Base-by-base conservation (phyloP, 2,888 invertebrate genomes). In the Cosmorhoe ocellata region DNA sequence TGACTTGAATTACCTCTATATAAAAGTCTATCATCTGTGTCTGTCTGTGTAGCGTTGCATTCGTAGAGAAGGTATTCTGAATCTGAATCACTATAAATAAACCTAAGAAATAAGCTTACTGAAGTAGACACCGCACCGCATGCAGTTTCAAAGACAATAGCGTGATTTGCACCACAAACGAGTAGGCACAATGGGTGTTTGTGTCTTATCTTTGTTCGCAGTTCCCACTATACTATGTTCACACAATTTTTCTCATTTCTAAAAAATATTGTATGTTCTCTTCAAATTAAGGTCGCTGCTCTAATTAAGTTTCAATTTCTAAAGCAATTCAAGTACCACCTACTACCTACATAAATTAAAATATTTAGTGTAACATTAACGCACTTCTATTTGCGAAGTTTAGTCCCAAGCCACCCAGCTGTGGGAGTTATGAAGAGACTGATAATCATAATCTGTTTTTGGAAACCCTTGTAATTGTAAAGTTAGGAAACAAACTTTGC, bases 161-260 rank as follows among this genome's bases (percentile, higher is more conserved):
- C 65, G 74, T 70, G 69, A 73, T 77, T 78, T 79, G 73, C 79
- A 74, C 47, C 38, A 77, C 74, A 69, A 74, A 71, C 74, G 53
- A 69, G 72, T 64, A 63, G 63, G 73, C 67, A 84, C 86, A 84
- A 86, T 84, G 69, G 76, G 62, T 76, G 71, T 78, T 81, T 79
- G 75, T 76, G 65, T 79, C 70, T 81, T 79, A 79, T 78, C 78
- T 81, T 58, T 54, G 56, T 85, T 84, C 86, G 79, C 85, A 85
- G 83, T 79, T 70, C 64, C n/a, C n/a, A n/a, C n/a, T n/a, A n/a
- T n/a, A n/a, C n/a, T n/a, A n/a, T 61, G 78, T 83, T 84, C 81
- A 78, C 81, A 81, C 80, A 82, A 76, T 76, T 77, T 84, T 84
- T 84, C 83, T 76, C 83, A 81, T 78, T 53, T 53, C 48, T 44